These are phyloP conservation scores for Eurytoma californica DNA, from an alignment of 2,888 invertebrate species.

Conservation along the genomic window DNA sequence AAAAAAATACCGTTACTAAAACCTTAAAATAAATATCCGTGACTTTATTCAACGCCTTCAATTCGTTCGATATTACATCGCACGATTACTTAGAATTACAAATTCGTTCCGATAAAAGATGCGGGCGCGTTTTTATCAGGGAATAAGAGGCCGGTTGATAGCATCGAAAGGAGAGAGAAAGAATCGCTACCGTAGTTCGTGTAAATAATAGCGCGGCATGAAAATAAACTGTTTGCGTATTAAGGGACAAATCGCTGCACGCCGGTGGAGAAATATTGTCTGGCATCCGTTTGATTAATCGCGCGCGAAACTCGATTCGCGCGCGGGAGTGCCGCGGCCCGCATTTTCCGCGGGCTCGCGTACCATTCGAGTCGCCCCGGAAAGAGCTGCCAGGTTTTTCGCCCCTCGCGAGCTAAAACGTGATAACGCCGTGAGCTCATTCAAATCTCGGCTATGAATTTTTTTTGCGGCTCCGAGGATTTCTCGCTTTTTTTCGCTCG, in stretches of 20 bases:
- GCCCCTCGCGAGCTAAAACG: no score
- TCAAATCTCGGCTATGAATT: neutral
- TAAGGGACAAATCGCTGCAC: slow-evolving; percentile 23
- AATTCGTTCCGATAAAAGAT: no score
- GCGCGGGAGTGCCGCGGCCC: neutral
- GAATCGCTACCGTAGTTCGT: neutral
- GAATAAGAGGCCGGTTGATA: no score
- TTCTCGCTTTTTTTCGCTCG: neutral
- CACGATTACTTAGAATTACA: no score
- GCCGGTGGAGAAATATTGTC: slow-evolving; percentile 53
- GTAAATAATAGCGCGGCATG: neutral
- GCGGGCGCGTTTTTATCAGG: no score
- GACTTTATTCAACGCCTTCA: no score
- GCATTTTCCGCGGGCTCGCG: slow-evolving; percentile 1
- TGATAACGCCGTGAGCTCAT: neutral
- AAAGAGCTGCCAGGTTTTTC: no score
- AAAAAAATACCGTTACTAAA: neutral
- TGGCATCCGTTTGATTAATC: slow-evolving; percentile 56
- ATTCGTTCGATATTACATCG: no score
- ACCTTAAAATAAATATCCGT: neutral
- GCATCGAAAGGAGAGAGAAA: neutral
- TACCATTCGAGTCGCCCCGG: no score
- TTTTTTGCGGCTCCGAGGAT: neutral
- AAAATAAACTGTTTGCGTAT: neutral
- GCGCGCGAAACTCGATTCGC: slow-evolving; percentile 54